Conservation (phyloP, 2,113 vertebrate species). For the Zapus hudsonius region DNA sequence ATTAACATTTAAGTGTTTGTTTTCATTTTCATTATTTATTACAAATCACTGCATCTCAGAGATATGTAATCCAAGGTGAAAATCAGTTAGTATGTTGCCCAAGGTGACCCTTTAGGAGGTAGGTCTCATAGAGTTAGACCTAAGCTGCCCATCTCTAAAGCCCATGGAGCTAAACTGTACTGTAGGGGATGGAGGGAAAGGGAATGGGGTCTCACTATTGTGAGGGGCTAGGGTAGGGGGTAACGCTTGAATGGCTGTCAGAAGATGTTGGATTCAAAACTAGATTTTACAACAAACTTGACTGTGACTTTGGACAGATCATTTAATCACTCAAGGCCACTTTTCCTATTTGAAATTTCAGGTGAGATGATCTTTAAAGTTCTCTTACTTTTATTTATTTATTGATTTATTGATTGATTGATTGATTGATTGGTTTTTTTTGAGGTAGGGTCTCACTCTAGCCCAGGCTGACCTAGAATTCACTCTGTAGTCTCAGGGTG, state of each 20-base stretch:
- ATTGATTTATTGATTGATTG: too few species aligned
- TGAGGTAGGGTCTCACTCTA: too few species aligned
- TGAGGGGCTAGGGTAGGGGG: neutral
- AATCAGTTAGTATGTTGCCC: neutral
- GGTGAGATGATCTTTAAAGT: neutral
- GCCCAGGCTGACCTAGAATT: too few species aligned
- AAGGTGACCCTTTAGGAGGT: neutral
- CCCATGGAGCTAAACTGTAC: fast-evolving
- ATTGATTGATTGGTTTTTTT: too few species aligned
- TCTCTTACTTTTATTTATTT: neutral
- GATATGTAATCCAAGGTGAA: neutral
- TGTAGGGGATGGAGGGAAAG: fast-evolving
- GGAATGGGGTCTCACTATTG: fast-evolving
- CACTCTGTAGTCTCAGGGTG: too few species aligned
- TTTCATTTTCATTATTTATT: neutral
- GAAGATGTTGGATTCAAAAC: neutral
- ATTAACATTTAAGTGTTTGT: neutral
- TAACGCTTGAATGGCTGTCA: neutral
- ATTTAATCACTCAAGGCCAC: neutral
- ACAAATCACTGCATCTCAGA: neutral
- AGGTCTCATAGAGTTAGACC: neutral
- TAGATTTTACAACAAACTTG: neutral
- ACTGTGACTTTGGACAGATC: neutral
- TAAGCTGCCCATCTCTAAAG: neutral
- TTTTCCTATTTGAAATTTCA: neutral